Conservation (phyloP, 2,113 vertebrate genomes). For the Oreamnos americanus region DNA sequence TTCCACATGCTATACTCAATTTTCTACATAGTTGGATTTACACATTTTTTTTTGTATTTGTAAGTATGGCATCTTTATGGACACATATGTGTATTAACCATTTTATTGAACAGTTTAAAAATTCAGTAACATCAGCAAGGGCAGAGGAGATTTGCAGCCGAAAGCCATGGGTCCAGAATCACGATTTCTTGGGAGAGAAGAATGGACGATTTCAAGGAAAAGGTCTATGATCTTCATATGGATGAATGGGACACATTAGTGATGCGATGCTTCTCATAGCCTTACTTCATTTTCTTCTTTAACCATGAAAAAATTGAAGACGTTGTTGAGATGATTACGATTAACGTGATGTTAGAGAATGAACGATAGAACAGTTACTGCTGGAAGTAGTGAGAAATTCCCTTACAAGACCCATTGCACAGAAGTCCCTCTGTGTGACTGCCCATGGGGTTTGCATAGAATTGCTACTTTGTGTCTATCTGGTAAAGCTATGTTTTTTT, state of each 20-base stretch:
- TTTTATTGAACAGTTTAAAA: not conserved
- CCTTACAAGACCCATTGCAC: not conserved
- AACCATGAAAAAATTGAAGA: not conserved
- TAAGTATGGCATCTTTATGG: no score
- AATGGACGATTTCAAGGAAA: not conserved
- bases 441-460: not conserved
- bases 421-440: fast-evolving
- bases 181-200: not conserved
- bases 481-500: not conserved
- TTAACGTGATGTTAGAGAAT: not conserved
- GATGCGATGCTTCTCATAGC: fast-evolving
- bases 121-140: not conserved
- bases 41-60: not conserved
- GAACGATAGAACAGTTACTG: not conserved
- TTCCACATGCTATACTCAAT: fast-evolving
- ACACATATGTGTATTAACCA: not conserved
- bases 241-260: no score
- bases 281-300: not conserved
- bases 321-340: not conserved
- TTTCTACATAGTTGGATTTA: not conserved
- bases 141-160: no score
- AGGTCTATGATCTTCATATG: not conserved
- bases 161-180: no score
- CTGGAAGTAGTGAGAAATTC: not conserved
- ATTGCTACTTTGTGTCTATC: not conserved